Percentiles rank a stretch among this genome's conserved stretches.
phyloP scores from a whole-genome alignment of 2,113 vertebrate species.

The Sinocyclocheilus anshuiensis region DNA sequence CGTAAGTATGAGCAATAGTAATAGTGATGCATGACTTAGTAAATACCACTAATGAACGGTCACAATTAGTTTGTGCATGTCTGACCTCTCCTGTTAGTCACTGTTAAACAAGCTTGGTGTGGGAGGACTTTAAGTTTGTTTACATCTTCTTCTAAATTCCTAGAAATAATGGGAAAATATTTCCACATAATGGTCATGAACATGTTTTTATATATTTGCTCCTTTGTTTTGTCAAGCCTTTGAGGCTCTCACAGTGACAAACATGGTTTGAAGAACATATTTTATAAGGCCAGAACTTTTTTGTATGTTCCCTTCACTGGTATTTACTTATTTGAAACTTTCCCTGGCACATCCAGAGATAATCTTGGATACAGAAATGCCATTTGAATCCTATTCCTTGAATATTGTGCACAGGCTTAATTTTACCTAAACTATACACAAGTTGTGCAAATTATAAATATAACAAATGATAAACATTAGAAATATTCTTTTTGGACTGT shows the following conservation, averaged over 20 bases:
- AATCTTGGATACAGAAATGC: background rate
- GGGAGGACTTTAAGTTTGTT: conserved; percentile 33
- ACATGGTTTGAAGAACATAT: conserved; percentile 29
- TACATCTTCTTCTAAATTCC: conserved; percentile 42
- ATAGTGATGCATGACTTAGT: background rate
- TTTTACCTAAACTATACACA: background rate
- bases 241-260: conserved; percentile 17
- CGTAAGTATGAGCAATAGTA: background rate
- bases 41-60: background rate
- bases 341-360: conserved; percentile 22
- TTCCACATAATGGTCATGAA: conserved; percentile 40
- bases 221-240: conserved; percentile 50
- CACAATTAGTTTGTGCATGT: background rate
- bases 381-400: background rate
- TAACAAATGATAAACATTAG: background rate
- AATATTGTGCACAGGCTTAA: background rate
- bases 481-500: background rate
- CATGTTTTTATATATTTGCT: conserved; percentile 38
- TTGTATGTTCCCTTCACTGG: conserved; percentile 13
- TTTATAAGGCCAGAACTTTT: conserved; percentile 40
- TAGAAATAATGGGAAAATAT: conserved; percentile 27
- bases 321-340: conserved; percentile 40
- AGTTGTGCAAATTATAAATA: background rate
- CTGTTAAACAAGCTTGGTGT: conserved; percentile 11
- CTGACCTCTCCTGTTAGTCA: conserved; percentile 33